Percentiles rank a stretch among this genome's conserved stretches.
phyloP scores from a whole-genome alignment of 2,797 vertebrate genomes.

The Platalea minor region DNA sequence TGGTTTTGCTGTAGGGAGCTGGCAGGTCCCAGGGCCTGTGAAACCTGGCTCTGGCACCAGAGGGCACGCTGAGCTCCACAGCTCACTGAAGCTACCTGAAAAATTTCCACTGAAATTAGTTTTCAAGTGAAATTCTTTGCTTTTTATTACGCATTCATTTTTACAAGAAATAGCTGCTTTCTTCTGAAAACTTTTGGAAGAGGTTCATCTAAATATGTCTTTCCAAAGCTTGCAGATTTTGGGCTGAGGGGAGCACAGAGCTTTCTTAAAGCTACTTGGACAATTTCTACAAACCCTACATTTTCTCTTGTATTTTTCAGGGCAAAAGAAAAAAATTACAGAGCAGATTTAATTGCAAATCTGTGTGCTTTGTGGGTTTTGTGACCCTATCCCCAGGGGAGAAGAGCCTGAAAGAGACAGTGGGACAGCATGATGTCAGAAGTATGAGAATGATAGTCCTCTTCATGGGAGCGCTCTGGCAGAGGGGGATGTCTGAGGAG shows the following conservation, averaged over 20 bases:
- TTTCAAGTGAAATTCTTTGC: background rate
- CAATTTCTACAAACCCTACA: background rate
- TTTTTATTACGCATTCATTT: background rate
- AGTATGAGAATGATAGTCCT: constrained; percentile 8
- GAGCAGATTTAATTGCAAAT: background rate
- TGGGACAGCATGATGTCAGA: background rate
- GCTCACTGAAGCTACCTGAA: background rate
- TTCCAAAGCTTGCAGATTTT: background rate
- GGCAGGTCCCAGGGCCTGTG: background rate
- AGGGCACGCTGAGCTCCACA: background rate
- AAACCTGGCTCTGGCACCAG: background rate
- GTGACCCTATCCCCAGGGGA: background rate
- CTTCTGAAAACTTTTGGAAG: background rate
- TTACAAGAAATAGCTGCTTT: background rate
- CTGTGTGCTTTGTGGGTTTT: background rate
- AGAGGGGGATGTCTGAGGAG: background rate
- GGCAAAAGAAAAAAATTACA: background rate
- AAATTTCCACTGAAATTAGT: background rate
- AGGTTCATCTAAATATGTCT: background rate
- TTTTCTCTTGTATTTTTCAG: background rate
- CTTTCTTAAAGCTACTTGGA: background rate
- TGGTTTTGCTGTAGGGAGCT: background rate
- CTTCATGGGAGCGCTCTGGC: background rate
- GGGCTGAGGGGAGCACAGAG: background rate
- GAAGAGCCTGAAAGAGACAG: background rate